Base-by-base conservation (phyloP, 2,113 vertebrate species). In the Atractosteus spatula region DNA sequence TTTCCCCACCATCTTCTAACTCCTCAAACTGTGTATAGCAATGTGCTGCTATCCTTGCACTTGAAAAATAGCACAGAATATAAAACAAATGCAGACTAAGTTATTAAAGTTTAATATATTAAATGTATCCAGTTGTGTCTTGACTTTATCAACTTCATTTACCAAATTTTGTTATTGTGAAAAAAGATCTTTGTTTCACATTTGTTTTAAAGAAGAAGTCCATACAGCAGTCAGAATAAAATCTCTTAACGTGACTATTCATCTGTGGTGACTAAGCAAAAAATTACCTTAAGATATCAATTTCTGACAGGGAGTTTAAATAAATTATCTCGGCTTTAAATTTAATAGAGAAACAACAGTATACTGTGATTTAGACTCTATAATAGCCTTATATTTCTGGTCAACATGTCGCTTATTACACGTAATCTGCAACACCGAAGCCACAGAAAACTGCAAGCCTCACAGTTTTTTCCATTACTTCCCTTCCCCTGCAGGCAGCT, bases 401-500 rank as follows among this genome's bases (percentile, higher is more conserved):
- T 68, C 66, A 51, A 55, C 51, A 47, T 12, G 45, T 41, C 16
- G 16, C 66, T 68, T 68, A 68, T 68, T 68, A 68, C 10, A 16
- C 11, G 8, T 68, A 68, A 68, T 68, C 66, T 54, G 47, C 8
- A 41, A 16, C 45, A 51, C 47, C 11, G 66, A 59, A n/a, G 51
- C 66, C 51, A 3, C n/a, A 29, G 45, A 17, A 17, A 17, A 44
- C n/a, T 6, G 47, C 45, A 41, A 45, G 56, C 56, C 56, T 59
- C 56, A 14, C 56, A 59, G 56, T 88, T 91, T 90, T 89, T 92
- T 83, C 92, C 91, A 92, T 91, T 89, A 83, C 77, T 41, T 3
- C 54, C 73, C 47, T 72, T 84, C 73, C 84, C 90, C 92, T 85
- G 83, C 85, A 91, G 91, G 91, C 90, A 89, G 89, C 84, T 88